Conservation (phyloP, 2,797 vertebrate genomes). For the Acanthurus lineatus region DNA sequence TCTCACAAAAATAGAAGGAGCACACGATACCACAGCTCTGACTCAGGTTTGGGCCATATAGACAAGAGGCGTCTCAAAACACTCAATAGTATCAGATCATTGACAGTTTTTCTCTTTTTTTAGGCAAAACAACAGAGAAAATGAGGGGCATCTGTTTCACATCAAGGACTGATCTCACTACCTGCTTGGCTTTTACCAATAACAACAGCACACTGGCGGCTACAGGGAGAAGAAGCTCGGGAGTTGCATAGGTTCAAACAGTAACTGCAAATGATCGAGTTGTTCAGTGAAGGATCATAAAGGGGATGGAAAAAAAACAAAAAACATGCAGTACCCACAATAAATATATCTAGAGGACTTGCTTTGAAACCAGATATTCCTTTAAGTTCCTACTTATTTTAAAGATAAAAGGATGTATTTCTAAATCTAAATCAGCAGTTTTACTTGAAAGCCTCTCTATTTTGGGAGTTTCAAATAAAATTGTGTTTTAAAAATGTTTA, state of each 20-base stretch:
- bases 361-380: conserved; percentile 28
- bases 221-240: conserved; percentile 71
- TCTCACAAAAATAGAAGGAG: conserved; percentile 90
- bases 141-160: conserved; percentile 73
- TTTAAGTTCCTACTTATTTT: neutral
- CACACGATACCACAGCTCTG: conserved; percentile 84
- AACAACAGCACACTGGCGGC: conserved; percentile 72
- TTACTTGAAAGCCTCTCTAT: conserved; percentile 21
- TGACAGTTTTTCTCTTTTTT: conserved; percentile 67
- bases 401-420: neutral
- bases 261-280: conserved; percentile 69
- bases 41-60: conserved; percentile 81
- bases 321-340: conserved; percentile 24
- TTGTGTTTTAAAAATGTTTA: neutral
- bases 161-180: conserved; percentile 68
- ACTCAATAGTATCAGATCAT: conserved; percentile 75
- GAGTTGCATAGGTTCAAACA: conserved; percentile 86
- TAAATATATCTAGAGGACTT: conserved; percentile 17
- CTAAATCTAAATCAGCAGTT: neutral
- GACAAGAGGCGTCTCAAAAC: conserved; percentile 75
- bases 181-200: conserved; percentile 64
- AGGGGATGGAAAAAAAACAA: conserved; percentile 17
- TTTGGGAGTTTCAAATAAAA: neutral
- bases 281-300: conserved; percentile 61
- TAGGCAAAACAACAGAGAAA: conserved; percentile 71